Base-by-base conservation (phyloP, 2,888 invertebrate genomes). In the Pegoplata infirma region DNA sequence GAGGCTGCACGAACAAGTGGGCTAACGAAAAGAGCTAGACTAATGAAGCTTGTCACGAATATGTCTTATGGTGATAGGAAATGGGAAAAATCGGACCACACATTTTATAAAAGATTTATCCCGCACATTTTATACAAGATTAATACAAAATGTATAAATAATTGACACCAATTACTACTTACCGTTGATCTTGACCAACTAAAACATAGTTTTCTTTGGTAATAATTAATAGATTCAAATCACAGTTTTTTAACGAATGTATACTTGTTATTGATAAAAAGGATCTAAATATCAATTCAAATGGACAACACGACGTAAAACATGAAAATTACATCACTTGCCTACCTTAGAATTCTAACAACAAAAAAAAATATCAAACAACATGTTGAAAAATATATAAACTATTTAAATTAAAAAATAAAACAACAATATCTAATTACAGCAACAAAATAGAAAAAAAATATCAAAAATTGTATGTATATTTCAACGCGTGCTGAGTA, bases 241-340 rank as follows among this genome's bases (percentile, higher is more conserved):
- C 36, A n/a, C 12, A 40, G n/a, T 12, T 40, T 40, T 40, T n/a
- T 3, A 25, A 40, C 28, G n/a, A 47, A 12, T 68, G 36, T 55
- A 16, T 63, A 61, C 61, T 56, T 51, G 74, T 61, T 74, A 44
- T 75, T 74, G 55, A 69, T 74, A 64, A 69, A 53, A 79, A 77
- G 73, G 74, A 78, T 82, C 81, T 72, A 69, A 67, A 68, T 74
- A 64, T 67, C 69, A 68, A 40, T 32, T 10, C 5, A 32, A 47
- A 66, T 75, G 79, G 82, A 82, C 81, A 79, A 81, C 81, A 82
- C 83, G 85, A 85, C 82, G 82, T 84, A 80, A 61, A 85, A 83
- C 85, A 80, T 77, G 82, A 81, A 83, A 83, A 85, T 86, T 85
- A 83, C 85, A 84, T 86, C 86, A 86, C 63, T 80, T 81, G 76